phyloP scores from a whole-genome alignment of 2,113 vertebrate species.

The Gavialis gangeticus region DNA sequence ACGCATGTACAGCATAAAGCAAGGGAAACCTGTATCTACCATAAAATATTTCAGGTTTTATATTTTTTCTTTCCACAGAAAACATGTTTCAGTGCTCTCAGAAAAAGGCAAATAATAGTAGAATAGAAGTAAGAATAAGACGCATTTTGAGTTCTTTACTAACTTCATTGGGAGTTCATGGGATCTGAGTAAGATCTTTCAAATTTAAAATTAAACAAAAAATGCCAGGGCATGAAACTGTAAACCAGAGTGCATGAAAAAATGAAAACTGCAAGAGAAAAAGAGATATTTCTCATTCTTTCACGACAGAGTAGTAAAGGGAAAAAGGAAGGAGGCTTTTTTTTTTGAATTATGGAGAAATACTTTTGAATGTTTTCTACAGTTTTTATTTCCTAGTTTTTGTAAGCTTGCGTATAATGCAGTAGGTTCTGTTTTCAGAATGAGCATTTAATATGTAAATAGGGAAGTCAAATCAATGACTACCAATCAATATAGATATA shows the following conservation, averaged over 20 bases:
- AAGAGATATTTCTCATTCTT: neutral
- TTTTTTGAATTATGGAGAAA: neutral
- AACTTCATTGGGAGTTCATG: neutral
- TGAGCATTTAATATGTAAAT: neutral
- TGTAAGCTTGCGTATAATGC: neutral
- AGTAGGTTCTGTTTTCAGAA: neutral
- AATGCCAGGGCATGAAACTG: neutral
- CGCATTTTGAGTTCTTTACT: neutral
- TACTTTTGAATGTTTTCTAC: neutral
- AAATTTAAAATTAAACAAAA: constrained; percentile 35
- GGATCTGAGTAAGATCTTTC: neutral
- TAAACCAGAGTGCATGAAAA: neutral
- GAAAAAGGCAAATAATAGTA: constrained; percentile 15
- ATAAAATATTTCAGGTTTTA: neutral
- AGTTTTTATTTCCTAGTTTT: neutral
- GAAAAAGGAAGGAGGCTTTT: neutral
- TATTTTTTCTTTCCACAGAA: constrained; percentile 28
- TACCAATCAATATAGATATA: neutral
- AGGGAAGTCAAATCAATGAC: neutral
- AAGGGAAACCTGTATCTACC: neutral
- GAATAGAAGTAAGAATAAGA: neutral
- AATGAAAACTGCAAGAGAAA: neutral
- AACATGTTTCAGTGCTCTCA: constrained; percentile 13
- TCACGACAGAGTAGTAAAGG: neutral
- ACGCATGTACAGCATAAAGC: too few relatives aligned